Base-by-base conservation (phyloP, 2,113 vertebrate species). In the Vidua chalybeata region DNA sequence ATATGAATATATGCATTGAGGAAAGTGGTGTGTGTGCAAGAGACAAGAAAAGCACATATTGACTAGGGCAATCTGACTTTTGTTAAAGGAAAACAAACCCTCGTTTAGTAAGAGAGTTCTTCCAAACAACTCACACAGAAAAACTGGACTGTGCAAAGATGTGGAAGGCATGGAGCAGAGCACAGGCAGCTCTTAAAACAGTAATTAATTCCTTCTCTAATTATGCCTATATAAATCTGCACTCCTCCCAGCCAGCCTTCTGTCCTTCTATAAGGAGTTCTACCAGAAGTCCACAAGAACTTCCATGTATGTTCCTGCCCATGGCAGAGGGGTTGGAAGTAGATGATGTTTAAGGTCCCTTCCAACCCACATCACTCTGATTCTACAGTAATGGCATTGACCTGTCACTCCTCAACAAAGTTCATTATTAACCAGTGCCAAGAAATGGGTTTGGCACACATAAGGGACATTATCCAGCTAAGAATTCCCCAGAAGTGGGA, bases 391-490 rank as follows among this genome's bases (percentile, higher is more conserved):
- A 30, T 16, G 55, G 35, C n/a, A 27, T 9, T 5, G 7, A 31
- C 14, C 6, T n/a, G 46, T 13, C 8, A 11, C 9, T 87, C 15
- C 22, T 5, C 62, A 52, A 14, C 0, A 1, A 37, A 49, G 15
- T 28, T 79, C 66, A 22, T 15, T 45, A 5, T 24, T 27, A 3
- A 51, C 19, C 22, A 56, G 13, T 69, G 66, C 24, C 58, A 63
- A 41, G 10, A 69, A 85, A 46, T 8, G 18, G 8, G 35, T 2
- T 80, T 83, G 51, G 55, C 15, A 33, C 2, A 2, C 0, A 0
- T 5, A 62, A 85, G 10, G 58, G 43, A 58, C 8, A 8, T 78
- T 55, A 22, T 55, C 28, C 46, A 46, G 8, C 10, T 2, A n/a
- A 56, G 6, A 4, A 9, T 79, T 49, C 54, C 41, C 73, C 56